Evolutionary conservation across 2,888 invertebrate genomes (phyloP).

Genomic region (Sympetrum striolatum): DNA sequence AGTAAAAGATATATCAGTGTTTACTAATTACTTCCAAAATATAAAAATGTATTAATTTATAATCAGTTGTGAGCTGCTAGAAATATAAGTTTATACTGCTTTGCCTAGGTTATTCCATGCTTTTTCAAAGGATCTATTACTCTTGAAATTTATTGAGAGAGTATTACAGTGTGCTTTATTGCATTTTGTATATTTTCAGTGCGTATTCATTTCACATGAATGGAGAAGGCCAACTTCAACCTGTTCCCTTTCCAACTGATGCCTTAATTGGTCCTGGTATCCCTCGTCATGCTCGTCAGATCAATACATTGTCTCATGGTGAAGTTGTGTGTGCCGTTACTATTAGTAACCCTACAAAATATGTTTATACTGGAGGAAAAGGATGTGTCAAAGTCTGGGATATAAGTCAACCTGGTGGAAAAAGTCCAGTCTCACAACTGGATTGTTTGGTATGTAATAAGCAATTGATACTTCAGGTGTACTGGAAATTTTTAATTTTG

Average conservation of each 20-base stretch:
- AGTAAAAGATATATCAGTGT: too few species aligned
- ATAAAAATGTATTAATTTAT: too few species aligned
- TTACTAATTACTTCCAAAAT: too few species aligned
- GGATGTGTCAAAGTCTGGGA: conserved; percentile 92
- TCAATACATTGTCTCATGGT: conserved; percentile 91
- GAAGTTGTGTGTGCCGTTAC: conserved; percentile 98
- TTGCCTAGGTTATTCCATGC: too few species aligned
- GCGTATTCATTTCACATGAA: conserved; percentile 96
- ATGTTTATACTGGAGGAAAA: conserved; percentile 98
- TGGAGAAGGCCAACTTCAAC: conserved; percentile 84
- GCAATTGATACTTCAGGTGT: not conserved
- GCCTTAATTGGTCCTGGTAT: conserved; percentile 92
- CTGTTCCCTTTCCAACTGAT: conserved; percentile 94
- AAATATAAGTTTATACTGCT: too few species aligned
- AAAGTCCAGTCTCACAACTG: conserved; percentile 81
- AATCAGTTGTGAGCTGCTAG: too few species aligned
- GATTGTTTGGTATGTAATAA: conserved; percentile 75
- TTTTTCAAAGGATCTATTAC: too few species aligned
- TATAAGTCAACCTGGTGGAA: conserved; percentile 76
- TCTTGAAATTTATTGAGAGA: too few species aligned
- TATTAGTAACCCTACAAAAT: conserved; percentile 82
- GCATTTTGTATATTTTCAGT: conserved; percentile 60
- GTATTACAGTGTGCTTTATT: not conserved
- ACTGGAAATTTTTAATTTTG: too few species aligned
- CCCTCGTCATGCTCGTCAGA: conserved; percentile 87